Evolutionary conservation across 2,113 vertebrate genomes (phyloP).

Genomic region (Lepidothrix coronata): DNA sequence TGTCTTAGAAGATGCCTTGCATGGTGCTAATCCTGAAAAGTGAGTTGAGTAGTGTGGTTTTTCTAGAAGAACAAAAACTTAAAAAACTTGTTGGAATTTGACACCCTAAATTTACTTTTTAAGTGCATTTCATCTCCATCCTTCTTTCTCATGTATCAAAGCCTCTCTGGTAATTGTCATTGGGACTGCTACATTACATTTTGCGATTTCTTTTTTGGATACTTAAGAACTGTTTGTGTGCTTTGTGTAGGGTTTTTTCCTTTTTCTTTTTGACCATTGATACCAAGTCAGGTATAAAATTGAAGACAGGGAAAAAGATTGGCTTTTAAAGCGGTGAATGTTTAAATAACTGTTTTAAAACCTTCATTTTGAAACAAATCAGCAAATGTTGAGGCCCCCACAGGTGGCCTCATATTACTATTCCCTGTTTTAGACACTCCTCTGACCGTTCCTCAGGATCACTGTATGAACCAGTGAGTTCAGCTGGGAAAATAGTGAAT

Average conservation of each 20-base stretch:
- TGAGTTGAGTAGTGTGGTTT: neutral
- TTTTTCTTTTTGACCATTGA: neutral
- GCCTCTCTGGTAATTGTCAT: neutral
- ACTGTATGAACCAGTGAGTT: neutral
- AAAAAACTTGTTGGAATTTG: neutral
- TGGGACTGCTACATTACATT: neutral
- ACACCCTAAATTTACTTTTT: neutral
- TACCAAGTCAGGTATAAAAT: neutral
- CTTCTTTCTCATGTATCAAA: neutral
- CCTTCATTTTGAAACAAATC: neutral
- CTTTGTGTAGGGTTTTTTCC: neutral
- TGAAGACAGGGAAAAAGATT: neutral
- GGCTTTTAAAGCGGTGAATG: neutral
- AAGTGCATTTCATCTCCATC: neutral
- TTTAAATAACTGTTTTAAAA: neutral
- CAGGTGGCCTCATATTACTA: neutral
- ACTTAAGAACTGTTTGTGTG: neutral
- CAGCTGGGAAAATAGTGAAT: neutral
- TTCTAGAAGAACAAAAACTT: neutral
- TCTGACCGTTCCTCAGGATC: neutral
- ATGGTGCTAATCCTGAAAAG: neutral
- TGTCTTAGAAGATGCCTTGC: neutral
- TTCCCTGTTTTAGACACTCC: neutral
- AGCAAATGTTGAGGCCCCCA: neutral
- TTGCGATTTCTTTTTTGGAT: neutral